Evolutionary conservation across 2,888 invertebrate genomes (phyloP), one percentile per base, ranked within the genome.

Genomic region (Papilio demoleus): DNA sequence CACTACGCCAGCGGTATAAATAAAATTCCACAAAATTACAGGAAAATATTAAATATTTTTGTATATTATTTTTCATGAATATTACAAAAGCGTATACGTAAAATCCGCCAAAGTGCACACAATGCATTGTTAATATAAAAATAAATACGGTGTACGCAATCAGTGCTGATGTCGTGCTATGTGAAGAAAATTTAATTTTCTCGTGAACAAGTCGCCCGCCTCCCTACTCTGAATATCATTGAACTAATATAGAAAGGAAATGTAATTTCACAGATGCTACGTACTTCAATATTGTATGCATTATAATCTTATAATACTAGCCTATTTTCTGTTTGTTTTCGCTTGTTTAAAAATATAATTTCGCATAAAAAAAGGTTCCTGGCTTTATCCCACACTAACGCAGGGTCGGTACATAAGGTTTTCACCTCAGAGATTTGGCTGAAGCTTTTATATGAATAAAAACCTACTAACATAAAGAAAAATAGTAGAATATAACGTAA

Each of bases 121-220:
- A 53, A 27, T 27, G 53, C 53, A 27, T 24, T n/a, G 14, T 27
- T 53, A 27, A n/a, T 50, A 50, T 14, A 27, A 53, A 50, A 27
- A 27, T 50, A 5, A 27, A 53, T 53, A 53, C 31, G 17, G 11
- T 17, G 45, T 63, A 47, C 24, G 24, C 47, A 59, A 59, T 45
- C 59, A 47, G 59, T 36, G 17, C 24, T 24, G 19, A 22, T n/a
- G 24, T 19, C 34, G 11, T 3, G 65, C 59, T 66, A 66, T 66
- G 45, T 45, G 45, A 59, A 59, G 65, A 66, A 47, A 66, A 66
- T 66, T 66, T 47, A 66, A 66, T 66, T 66, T 66, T 45, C 59
- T 47, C 47, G 5, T 59, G 59, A 36, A 59, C 59, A 59, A 59
- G 59, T 66, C 45, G 17, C 14, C 36, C 65, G 22, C 34, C 47